Base-by-base conservation (phyloP, 1,140 invertebrate genomes). In the Lepidotrigona ventralis region DNA sequence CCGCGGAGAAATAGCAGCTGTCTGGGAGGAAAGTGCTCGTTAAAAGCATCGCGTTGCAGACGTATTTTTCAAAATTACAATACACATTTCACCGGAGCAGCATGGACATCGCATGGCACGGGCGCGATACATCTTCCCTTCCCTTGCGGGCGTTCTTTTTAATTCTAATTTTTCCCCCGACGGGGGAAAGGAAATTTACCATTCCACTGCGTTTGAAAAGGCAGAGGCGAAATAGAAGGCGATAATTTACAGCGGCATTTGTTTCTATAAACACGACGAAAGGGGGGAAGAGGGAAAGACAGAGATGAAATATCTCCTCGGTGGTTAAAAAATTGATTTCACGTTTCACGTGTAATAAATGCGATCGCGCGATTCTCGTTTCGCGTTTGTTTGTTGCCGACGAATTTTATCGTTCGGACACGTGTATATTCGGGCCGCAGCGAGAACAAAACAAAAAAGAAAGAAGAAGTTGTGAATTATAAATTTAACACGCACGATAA, bases 51-150 rank as follows among this genome's bases (percentile, higher is more conserved):
- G 21, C 29, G 29, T 0, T 51, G 4, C 54, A 76, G 63, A 81
- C 68, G 56, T 75, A 81, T 81, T 76, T 68, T n/a, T 63, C 21
- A 0, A 76, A 76, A 81, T 81, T 81, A 81, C 33, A 63, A 74
- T 33, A 66, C 51, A 66, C 29, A 56, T 75, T 39, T 51, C 54
- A 2, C 39, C 33, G 14, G 46, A 9, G 51, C 33, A 53, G 29
- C 75, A n/a, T 54, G 51, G 29, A 46, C 64, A n/a, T 6, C 15
- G 39, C 8, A 8, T 19, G 19, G 23, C 19, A n/a, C 29, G 26
- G 23, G 17, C 46, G 39, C 17, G 11, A 81, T 54, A 66, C 29
- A 19, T 74, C 11, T 66, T 33, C 58, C 23, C 14, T 54, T 80
- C 64, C 29, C 23, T 1, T 21, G 21, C 17, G 23, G 39, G 39